A percentile compares a stretch with the other conserved stretches of the same genome.
phyloP scores from a whole-genome alignment of 2,113 vertebrate genomes.

The Montifringilla adamsi region DNA sequence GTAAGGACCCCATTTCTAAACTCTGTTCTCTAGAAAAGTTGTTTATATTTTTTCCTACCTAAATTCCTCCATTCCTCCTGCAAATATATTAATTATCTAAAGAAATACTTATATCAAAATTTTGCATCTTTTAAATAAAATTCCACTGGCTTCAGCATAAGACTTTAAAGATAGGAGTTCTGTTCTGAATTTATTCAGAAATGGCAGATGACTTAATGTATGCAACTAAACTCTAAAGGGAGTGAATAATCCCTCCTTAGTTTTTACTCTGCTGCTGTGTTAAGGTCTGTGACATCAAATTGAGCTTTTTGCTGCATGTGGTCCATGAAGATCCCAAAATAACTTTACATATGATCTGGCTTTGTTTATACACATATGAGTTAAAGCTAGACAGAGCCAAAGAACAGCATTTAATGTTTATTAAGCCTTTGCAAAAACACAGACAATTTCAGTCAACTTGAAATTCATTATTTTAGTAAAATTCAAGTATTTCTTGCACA shows the following conservation, averaged over 20 bases:
- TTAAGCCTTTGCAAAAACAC: constrained; percentile 34
- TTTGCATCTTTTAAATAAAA: not conserved
- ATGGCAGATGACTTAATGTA: not conserved
- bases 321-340: not conserved
- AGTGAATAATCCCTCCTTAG: not conserved
- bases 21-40: not conserved
- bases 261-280: not conserved
- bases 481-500: constrained; percentile 29
- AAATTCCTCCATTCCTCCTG: not conserved
- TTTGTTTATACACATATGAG: not conserved
- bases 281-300: not conserved
- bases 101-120: not conserved
- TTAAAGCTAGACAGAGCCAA: not conserved
- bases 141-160: not conserved
- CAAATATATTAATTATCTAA: not conserved
- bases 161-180: not conserved
- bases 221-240: not conserved
- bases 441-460: not conserved
- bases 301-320: not conserved
- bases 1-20: not conserved
- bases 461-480: not conserved
- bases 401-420: constrained; percentile 2
- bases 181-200: not conserved
- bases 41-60: not conserved
- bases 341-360: not conserved